Base-by-base conservation (phyloP, 2,797 vertebrate genomes). In the Miichthys miiuy region DNA sequence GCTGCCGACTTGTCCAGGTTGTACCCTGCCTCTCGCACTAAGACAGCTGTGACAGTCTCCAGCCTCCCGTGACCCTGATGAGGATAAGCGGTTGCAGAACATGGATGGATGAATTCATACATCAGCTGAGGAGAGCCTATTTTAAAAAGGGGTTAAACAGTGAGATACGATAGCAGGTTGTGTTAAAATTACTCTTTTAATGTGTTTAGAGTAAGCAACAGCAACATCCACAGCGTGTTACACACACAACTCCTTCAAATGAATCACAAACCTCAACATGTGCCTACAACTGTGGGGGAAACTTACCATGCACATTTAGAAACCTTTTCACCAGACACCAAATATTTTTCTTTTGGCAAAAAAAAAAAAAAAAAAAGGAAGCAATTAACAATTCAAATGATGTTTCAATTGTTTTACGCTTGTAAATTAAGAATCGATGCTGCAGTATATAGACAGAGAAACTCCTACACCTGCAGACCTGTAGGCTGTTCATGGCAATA, bases 161-260 rank as follows among this genome's bases (percentile, higher is more conserved):
- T n/a, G 55, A 76, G 6, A 62, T 44, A 42, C 27, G 72, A 34
- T 6, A 64, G 14, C 56, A 54, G 10, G 30, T 65, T 77, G 75
- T 77, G 77, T 77, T 85, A 85, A 91, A 92, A 87, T 81, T 68
- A 81, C 82, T 87, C 81, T 86, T 89, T 90, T 91, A 81, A 77
- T 84, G 64, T 82, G 79, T 89, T 82, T 1, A 12, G 83, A 89
- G 79, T 74, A 81, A 89, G 68, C 72, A 87, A 82, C 79, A 83
- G 76, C 79, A 87, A 89, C 87, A 81, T 72, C 86, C 79, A 89
- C 78, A 85, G 76, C 71, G 73, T 81, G 83, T 80, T 76, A 84
- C 80, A 87, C 82, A 87, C 82, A 87, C 66, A 79, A 80, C 80
- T 85, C 81, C 82, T 84, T 81, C 75, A 82, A 82, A 85, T 79